Conservation (phyloP, 2,888 invertebrate species). For the Ariolimax columbianus region DNA sequence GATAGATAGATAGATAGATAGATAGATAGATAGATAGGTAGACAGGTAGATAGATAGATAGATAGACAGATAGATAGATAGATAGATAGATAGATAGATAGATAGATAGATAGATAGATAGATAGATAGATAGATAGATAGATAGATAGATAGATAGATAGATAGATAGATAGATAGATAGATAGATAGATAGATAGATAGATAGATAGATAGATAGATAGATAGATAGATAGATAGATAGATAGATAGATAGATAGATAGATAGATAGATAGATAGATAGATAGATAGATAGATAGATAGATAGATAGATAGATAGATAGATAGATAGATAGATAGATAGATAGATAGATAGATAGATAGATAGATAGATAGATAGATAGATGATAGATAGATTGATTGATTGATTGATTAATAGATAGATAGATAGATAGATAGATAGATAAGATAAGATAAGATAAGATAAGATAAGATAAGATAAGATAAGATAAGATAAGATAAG, state of each 20-base stretch:
- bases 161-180: not conserved
- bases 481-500: conserved; percentile 3
- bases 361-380: no score
- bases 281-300: not conserved
- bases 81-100: not conserved
- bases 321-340: conserved; percentile 14
- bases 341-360: conserved; percentile 14
- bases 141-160: not conserved
- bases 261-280: not conserved
- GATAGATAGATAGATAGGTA: not conserved
- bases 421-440: no score
- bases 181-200: conserved; percentile 1
- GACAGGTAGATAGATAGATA: no score
- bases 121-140: conserved; percentile 2
- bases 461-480: not conserved
- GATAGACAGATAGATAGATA: no score
- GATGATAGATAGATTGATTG: no score
- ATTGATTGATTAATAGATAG: no score
- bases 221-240: not conserved
- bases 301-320: not conserved
- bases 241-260: not conserved
- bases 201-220: not conserved
- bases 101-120: conserved; percentile 25
- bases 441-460: no score
- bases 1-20: conserved; percentile 7